A percentile compares a stretch with the other conserved stretches of the same genome.
phyloP scores from a whole-genome alignment of 1,140 invertebrate species.

The Lepidostoma basale region DNA sequence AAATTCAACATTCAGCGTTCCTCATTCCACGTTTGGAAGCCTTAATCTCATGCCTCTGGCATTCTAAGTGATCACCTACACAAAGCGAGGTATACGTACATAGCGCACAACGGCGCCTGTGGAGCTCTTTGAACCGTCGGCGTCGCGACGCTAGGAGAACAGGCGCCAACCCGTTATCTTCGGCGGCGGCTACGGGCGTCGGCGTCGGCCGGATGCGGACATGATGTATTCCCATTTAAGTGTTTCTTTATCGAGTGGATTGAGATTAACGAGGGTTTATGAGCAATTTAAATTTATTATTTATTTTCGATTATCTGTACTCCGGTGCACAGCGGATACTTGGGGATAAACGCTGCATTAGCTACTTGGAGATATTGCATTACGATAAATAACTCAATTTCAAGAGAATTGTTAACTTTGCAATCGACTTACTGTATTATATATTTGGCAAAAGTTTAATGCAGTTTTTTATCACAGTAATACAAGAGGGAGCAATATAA shows the following conservation, averaged over 20 bases:
- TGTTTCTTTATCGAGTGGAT: neutral
- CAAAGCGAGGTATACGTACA: neutral
- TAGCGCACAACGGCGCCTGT: neutral
- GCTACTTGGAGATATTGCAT: too few relatives aligned
- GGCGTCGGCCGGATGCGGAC: neutral
- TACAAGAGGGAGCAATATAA: too few relatives aligned
- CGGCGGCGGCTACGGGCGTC: neutral
- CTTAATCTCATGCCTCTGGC: constrained; percentile 1
- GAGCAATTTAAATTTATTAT: neutral
- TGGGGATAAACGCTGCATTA: too few relatives aligned
- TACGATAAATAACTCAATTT: too few relatives aligned
- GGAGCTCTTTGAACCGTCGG: constrained; percentile 5
- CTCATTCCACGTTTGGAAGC: neutral
- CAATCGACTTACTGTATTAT: too few relatives aligned
- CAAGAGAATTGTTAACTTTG: too few relatives aligned
- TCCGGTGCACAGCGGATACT: too few relatives aligned
- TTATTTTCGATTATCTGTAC: too few relatives aligned
- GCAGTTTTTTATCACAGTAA: too few relatives aligned
- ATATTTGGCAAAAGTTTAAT: too few relatives aligned
- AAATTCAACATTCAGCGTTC: neutral
- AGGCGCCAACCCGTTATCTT: neutral
- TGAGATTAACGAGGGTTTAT: neutral
- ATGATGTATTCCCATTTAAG: neutral
- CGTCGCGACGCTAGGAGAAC: neutral
- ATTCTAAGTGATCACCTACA: constrained; percentile 7